These are phyloP conservation scores for Xylocopa sonorina DNA, from an alignment of 1,140 invertebrate species.

Conservation along the genomic window DNA sequence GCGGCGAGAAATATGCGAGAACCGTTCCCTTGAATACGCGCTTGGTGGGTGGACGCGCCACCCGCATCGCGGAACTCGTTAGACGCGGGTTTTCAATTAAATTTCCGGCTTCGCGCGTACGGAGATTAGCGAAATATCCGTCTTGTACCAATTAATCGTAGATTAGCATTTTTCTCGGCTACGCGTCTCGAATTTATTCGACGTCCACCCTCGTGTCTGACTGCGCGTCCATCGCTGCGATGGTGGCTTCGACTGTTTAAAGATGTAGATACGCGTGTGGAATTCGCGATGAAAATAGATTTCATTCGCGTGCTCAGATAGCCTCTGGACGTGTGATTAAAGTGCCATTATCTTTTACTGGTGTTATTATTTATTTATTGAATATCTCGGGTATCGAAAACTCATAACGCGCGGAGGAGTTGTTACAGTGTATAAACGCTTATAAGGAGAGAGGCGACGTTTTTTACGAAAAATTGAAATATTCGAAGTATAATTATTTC, in stretches of 20 bases:
- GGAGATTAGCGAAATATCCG: slow-evolving; percentile 50
- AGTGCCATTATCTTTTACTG: slow-evolving; percentile 18
- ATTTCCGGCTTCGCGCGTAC: slow-evolving; percentile 61
- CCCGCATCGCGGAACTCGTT: slow-evolving; percentile 72
- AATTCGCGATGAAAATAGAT: slow-evolving; percentile 21
- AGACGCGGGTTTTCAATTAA: slow-evolving; percentile 71
- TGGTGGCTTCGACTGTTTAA: slow-evolving; percentile 36
- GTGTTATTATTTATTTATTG: too few relatives aligned
- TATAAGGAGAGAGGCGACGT: neutral
- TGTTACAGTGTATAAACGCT: neutral
- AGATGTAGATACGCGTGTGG: rapidly evolving
- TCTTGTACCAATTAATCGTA: slow-evolving; percentile 67
- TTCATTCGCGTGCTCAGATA: neutral
- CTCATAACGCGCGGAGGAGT: too few relatives aligned
- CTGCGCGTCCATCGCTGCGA: slow-evolving; percentile 26
- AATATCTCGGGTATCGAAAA: too few relatives aligned
- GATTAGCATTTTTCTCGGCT: slow-evolving; percentile 53
- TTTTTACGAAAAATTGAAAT: neutral
- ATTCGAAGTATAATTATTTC: slow-evolving; percentile 4
- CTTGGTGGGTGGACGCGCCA: slow-evolving; percentile 70
- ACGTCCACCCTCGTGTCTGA: neutral
- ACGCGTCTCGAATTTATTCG: slow-evolving; percentile 46
- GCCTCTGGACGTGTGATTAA: neutral
- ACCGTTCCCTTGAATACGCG: slow-evolving; percentile 45
- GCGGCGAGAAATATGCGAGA: slow-evolving; percentile 49